phyloP scores from a whole-genome alignment of 2,888 invertebrate species.

The Rapana venosa region DNA sequence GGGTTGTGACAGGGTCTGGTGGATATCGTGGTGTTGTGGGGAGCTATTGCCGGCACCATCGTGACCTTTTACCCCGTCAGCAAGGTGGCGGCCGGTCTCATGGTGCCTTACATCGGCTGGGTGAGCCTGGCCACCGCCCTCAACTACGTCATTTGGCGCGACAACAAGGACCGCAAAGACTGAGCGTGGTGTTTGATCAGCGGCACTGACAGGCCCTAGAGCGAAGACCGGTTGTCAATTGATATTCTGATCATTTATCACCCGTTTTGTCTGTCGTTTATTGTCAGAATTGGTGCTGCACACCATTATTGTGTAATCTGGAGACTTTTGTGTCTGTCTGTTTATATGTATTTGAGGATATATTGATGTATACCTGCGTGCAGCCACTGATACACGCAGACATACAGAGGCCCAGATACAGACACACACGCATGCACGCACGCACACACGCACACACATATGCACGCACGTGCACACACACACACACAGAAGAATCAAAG shows the following conservation, averaged over 20 bases:
- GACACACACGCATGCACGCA: not conserved
- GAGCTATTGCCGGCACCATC: conserved; percentile 67
- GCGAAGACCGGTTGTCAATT: too few relatives aligned
- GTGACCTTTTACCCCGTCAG: conserved; percentile 80
- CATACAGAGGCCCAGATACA: conserved; percentile 52
- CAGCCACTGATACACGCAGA: conserved; percentile 28
- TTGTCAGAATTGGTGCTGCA: too few relatives aligned
- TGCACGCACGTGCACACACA: not conserved
- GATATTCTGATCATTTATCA: too few relatives aligned
- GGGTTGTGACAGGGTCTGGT: conserved; percentile 63
- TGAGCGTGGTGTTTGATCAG: conserved; percentile 24
- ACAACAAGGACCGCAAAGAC: conserved; percentile 65
- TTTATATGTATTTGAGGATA: not conserved
- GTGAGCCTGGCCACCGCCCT: conserved; percentile 84
- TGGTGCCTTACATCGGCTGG: conserved; percentile 89
- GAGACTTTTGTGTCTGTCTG: too few relatives aligned
- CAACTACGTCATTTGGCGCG: conserved; percentile 81
- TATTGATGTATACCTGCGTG: not conserved
- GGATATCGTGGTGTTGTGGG: conserved; percentile 66
- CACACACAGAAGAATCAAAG: too few relatives aligned
- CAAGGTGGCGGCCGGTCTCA: conserved; percentile 83
- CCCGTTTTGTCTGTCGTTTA: too few relatives aligned
- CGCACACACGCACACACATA: not conserved
- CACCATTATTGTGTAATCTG: too few relatives aligned
- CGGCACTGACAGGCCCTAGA: too few relatives aligned